A percentile compares a stretch with the other conserved stretches of the same genome.
These are phyloP conservation scores for Mythimna pallens DNA, from an alignment of 2,888 invertebrate species.

Conservation along the genomic window DNA sequence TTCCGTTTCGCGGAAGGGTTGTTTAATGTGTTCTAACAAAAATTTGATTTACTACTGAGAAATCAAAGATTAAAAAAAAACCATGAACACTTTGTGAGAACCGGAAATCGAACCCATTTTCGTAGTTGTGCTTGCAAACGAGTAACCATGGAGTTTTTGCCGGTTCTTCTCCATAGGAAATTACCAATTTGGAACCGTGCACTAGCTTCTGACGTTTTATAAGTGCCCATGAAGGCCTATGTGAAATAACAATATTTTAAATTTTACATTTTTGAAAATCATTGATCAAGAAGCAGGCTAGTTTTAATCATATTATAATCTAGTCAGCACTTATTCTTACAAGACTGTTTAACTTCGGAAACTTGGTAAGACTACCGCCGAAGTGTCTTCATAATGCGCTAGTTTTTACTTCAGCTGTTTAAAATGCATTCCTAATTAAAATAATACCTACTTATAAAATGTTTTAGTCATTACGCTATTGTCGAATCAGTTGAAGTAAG, in stretches of 20 bases:
- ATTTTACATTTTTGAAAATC: no score
- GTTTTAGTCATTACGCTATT: constrained; percentile 1
- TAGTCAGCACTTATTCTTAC: constrained; percentile 1
- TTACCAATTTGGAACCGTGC: no score
- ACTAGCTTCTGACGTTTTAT: no score
- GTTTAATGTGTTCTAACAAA: no score
- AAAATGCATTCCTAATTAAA: constrained; percentile 22
- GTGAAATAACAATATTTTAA: no score
- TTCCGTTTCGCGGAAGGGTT: no score
- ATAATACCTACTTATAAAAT: background rate
- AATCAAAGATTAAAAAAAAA: no score
- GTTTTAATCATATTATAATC: constrained; percentile 25
- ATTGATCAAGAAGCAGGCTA: background rate
- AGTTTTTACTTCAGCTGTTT: constrained; percentile 18
- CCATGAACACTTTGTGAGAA: background rate
- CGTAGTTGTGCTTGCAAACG: background rate
- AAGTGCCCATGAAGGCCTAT: no score
- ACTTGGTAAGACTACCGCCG: constrained; percentile 20
- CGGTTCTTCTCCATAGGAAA: no score
- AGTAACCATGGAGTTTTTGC: no score
- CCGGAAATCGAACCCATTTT: background rate
- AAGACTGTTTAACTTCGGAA: constrained; percentile 37
- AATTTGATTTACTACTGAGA: background rate
- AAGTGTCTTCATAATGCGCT: constrained; percentile 26
- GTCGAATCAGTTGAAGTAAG: background rate